Percentiles rank a stretch among this genome's conserved stretches.
These are phyloP conservation scores for Vollenhovia emeryi DNA, from an alignment of 1,140 invertebrate species.

Conservation along the genomic window DNA sequence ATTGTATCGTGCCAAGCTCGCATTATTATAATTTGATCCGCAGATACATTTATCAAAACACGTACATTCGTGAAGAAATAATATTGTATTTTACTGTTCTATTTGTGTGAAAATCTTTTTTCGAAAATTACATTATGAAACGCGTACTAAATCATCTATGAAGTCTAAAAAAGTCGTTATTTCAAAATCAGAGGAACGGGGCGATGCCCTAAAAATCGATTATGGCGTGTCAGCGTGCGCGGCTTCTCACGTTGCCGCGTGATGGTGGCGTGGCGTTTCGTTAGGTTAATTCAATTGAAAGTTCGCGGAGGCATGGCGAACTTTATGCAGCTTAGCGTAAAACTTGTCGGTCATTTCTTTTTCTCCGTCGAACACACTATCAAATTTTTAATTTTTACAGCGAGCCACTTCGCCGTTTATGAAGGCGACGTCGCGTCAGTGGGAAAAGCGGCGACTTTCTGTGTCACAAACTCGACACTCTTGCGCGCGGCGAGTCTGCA, in stretches of 20 bases:
- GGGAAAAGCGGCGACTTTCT: constrained; percentile 63
- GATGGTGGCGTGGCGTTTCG: constrained; percentile 33
- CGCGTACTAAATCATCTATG: not conserved
- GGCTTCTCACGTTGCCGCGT: not conserved
- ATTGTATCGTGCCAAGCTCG: not conserved
- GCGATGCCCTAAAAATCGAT: not conserved
- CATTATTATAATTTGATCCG: not conserved
- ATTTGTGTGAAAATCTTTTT: not conserved
- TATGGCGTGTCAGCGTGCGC: not conserved
- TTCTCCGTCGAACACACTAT: not conserved
- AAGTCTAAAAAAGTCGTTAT: not conserved
- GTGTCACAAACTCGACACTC: constrained; percentile 59
- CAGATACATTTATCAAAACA: not conserved
- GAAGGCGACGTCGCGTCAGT: constrained; percentile 32
- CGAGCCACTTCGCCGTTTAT: constrained; percentile 52
- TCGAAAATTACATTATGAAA: not conserved
- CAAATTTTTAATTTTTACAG: constrained; percentile 74
- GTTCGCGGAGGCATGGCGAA: constrained; percentile 57
- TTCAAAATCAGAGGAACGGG: not conserved
- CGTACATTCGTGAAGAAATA: not conserved
- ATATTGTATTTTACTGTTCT: not conserved
- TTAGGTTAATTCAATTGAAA: constrained; percentile 74
- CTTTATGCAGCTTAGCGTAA: constrained; percentile 58
- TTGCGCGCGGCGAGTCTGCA: constrained; percentile 55
- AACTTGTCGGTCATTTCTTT: constrained; percentile 56